Conservation (phyloP, 2,888 invertebrate genomes). For the Nomada hirtipes region DNA sequence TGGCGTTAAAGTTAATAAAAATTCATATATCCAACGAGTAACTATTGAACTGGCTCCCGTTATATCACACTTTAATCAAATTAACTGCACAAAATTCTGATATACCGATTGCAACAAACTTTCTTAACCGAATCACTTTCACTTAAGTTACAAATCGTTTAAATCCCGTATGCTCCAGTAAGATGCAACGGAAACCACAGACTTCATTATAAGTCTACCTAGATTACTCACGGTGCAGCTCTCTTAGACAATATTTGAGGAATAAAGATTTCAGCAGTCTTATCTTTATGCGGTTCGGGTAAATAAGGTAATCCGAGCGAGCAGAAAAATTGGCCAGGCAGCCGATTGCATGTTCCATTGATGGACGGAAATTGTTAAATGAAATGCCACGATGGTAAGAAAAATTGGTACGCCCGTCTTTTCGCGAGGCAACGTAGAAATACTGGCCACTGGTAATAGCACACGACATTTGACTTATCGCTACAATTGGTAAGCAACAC, state of each 20-base stretch:
- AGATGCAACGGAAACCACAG: not conserved
- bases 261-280: constrained; percentile 30
- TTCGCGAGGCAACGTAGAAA: constrained; percentile 17
- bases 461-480: constrained; percentile 51
- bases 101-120: no score
- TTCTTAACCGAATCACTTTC: no score
- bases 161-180: not conserved
- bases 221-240: constrained; percentile 21
- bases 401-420: not conserved
- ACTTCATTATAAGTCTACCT: constrained; percentile 28
- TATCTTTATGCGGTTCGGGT: constrained; percentile 32
- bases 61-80: no score
- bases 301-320: constrained; percentile 23
- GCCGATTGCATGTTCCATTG: not conserved
- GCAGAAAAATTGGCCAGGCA: constrained; percentile 1
- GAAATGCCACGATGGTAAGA: not conserved
- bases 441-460: not conserved
- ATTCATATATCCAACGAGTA: no score
- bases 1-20: no score
- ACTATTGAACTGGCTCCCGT: no score
- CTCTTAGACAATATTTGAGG: constrained; percentile 35
- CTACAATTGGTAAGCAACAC: constrained; percentile 57
- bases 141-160: not conserved
- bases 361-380: not conserved
- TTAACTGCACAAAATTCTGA: no score